phyloP scores from a whole-genome alignment of 2,888 invertebrate genomes.

The Cataglyphis livida region DNA sequence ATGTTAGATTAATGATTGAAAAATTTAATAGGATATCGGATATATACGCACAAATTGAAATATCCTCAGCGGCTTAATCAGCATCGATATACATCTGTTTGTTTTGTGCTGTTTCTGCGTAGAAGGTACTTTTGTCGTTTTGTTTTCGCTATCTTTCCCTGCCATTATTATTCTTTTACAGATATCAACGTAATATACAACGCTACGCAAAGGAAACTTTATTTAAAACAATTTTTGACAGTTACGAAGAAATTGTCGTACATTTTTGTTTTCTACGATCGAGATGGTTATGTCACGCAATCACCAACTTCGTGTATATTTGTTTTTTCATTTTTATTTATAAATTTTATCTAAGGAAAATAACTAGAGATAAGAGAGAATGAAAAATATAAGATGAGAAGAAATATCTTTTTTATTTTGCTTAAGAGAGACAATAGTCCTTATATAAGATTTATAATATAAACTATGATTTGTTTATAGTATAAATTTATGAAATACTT shows the following conservation, averaged over 20 bases:
- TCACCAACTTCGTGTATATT: slow-evolving; percentile 19
- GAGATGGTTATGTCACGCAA: background rate
- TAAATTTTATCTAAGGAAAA: background rate
- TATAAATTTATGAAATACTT: no score
- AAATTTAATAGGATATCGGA: background rate
- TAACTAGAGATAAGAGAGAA: background rate
- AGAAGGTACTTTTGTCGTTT: background rate
- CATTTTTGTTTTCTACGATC: slow-evolving; percentile 34
- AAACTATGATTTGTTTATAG: no score
- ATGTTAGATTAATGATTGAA: background rate
- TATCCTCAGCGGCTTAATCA: slow-evolving; percentile 75
- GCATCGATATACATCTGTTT: slow-evolving; percentile 16
- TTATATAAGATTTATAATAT: background rate
- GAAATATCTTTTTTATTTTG: background rate
- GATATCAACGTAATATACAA: background rate
- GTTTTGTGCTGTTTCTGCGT: background rate
- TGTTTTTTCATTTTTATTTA: background rate
- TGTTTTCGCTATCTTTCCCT: background rate
- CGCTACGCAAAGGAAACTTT: background rate
- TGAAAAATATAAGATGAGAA: background rate
- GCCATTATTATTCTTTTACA: background rate
- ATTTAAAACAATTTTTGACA: slow-evolving; percentile 12
- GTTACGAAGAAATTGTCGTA: background rate
- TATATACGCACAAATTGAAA: slow-evolving; percentile 77
- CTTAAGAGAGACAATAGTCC: slow-evolving; percentile 18